Percentiles rank a stretch among this genome's conserved stretches.
Evolutionary conservation across 2,113 vertebrate genomes (phyloP).

Genomic region (Stigmatopora nigra): DNA sequence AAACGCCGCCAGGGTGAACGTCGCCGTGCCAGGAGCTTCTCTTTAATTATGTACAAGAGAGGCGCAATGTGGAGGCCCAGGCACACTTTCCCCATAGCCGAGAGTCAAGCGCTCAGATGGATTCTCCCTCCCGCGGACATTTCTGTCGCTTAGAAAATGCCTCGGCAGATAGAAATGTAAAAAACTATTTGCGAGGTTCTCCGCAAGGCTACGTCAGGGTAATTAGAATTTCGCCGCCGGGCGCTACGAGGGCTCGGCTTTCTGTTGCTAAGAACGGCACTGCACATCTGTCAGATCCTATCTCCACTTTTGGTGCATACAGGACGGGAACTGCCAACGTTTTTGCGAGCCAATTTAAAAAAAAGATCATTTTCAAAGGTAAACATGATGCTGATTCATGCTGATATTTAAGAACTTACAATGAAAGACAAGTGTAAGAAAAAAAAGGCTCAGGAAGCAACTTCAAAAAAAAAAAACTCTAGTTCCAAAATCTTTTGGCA

Average conservation of each 20-base stretch:
- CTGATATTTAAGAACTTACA: neutral
- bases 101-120: conserved; percentile 54
- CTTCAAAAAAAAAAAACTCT: neutral
- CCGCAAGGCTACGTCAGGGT: conserved; percentile 47
- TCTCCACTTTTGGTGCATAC: conserved; percentile 32
- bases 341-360: neutral
- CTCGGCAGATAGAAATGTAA: conserved; percentile 58
- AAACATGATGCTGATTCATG: neutral
- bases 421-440: neutral
- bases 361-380: neutral
- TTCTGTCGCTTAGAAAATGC: conserved; percentile 62
- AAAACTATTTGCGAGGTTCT: conserved; percentile 56
- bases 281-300: conserved; percentile 48
- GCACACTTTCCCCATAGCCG: neutral
- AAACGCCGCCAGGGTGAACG: conserved; percentile 22
- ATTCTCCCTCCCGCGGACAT: conserved; percentile 57
- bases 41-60: conserved; percentile 59
- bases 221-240: conserved; percentile 50
- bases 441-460: neutral
- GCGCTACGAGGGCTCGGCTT: conserved; percentile 42
- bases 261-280: conserved; percentile 35
- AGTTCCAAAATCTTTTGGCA: neutral
- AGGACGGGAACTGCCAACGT: neutral
- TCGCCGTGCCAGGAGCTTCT: conserved; percentile 35
- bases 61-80: conserved; percentile 42